phyloP scores from a whole-genome alignment of 2,888 invertebrate species.

The Darwinula stevensoni region DNA sequence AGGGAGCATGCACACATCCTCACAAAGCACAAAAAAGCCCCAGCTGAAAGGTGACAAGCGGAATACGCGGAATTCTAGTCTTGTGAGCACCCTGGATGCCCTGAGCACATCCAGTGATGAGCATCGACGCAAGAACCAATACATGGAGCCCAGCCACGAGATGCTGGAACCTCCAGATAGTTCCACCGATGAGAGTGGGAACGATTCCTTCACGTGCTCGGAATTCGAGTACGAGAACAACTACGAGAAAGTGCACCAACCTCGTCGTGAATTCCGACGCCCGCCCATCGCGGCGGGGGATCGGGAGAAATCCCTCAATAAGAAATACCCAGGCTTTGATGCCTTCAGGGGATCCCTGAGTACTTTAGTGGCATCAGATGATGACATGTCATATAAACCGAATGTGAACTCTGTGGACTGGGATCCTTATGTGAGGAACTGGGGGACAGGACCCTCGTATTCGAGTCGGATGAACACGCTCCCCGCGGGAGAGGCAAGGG shows the following conservation, averaged over 20 bases:
- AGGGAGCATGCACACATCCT: conserved; percentile 15
- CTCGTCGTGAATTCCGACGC: conserved; percentile 4
- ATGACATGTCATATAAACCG: conserved; percentile 57
- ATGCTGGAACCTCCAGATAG: conserved; percentile 12
- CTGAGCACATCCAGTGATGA: conserved; percentile 43
- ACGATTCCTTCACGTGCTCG: conserved; percentile 91
- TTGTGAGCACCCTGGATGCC: conserved; percentile 70
- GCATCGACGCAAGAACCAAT: conserved; percentile 23
- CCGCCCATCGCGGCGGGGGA: conserved; percentile 11
- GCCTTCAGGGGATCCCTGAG: conserved; percentile 78
- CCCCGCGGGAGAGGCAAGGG: too few relatives aligned
- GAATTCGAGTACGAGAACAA: conserved; percentile 90
- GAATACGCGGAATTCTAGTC: conserved; percentile 33
- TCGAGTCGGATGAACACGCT: too few relatives aligned
- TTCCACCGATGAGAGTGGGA: conserved; percentile 51
- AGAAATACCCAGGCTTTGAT: conserved; percentile 76
- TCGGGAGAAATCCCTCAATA: conserved; percentile 17
- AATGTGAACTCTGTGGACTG: too few relatives aligned
- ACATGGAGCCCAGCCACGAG: conserved; percentile 26
- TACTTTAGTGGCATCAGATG: conserved; percentile 74
- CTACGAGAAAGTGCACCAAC: conserved; percentile 14
- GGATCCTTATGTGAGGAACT: too few relatives aligned
- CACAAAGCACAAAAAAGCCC: conserved; percentile 11
- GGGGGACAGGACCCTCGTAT: too few relatives aligned
- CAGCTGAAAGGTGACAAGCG: conserved; percentile 11